Conservation (phyloP, 2,113 vertebrate species). For the Otolemur garnettii region DNA sequence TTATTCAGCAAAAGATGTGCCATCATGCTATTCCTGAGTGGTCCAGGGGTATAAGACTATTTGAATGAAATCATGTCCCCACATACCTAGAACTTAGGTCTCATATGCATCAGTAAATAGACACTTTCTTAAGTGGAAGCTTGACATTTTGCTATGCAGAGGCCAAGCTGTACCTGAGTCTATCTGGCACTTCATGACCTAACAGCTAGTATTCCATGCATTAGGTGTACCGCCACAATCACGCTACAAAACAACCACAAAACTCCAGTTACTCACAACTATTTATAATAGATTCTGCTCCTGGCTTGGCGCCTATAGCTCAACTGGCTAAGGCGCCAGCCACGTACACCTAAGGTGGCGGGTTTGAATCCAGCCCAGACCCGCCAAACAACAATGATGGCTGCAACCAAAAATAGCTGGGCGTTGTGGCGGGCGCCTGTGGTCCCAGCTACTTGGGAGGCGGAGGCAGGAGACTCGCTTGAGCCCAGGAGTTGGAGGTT, state of each 20-base stretch:
- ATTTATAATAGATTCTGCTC: neutral
- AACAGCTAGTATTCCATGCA: neutral
- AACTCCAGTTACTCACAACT: neutral
- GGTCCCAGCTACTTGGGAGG: too few species aligned
- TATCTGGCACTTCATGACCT: constrained; percentile 9
- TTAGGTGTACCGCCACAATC: neutral
- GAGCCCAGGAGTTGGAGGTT: too few species aligned
- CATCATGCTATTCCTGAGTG: neutral
- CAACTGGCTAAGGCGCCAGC: too few species aligned
- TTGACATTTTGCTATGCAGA: constrained; percentile 12
- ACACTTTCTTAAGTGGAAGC: neutral
- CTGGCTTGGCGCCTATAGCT: too few species aligned
- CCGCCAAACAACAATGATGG: too few species aligned
- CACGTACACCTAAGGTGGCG: too few species aligned
- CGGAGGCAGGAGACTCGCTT: too few species aligned
- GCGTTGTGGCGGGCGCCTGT: too few species aligned
- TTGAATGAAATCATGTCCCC: neutral
- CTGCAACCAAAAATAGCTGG: too few species aligned
- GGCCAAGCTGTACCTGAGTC: neutral
- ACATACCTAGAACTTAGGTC: neutral
- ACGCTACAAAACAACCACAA: neutral
- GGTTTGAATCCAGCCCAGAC: too few species aligned
- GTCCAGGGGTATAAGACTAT: neutral
- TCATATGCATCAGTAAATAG: neutral
- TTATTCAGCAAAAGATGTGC: neutral